Conservation (phyloP, 2,888 invertebrate genomes). For the Agriopis aurantiaria region DNA sequence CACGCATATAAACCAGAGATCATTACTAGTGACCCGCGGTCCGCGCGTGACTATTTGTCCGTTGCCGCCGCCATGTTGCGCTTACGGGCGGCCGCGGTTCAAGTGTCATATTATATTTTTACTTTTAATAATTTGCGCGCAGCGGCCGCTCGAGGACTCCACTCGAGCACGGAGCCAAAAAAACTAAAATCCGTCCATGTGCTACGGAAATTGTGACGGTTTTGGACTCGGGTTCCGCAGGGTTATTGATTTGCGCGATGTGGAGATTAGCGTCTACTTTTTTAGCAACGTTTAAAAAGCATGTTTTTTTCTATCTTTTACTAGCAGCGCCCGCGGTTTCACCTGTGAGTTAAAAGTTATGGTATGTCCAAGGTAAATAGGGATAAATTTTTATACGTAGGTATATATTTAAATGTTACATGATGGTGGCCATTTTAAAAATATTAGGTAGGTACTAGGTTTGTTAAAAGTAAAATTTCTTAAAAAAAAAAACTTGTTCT, state of each 20-base stretch:
- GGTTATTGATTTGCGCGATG: background rate
- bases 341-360: no score
- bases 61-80: conserved; percentile 62
- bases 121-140: conserved; percentile 82
- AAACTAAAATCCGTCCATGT: conserved; percentile 80
- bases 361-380: no score
- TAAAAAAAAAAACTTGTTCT: no score
- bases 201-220: conserved; percentile 64
- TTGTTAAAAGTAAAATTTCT: no score
- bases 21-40: background rate
- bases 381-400: no score
- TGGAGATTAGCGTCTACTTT: background rate
- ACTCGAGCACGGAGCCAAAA: conserved; percentile 81
- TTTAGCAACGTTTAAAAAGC: background rate
- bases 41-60: conserved; percentile 54
- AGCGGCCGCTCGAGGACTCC: conserved; percentile 70
- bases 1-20: conserved; percentile 19
- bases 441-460: no score
- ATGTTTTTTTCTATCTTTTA: no score
- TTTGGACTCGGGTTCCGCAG: conserved; percentile 68
- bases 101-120: conserved; percentile 70
- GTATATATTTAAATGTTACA: no score
- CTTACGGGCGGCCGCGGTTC: conserved; percentile 67
- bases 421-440: no score
- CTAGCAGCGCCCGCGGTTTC: no score